Base-by-base conservation (phyloP, 2,113 vertebrate species). In the Acanthochromis polyacanthus region DNA sequence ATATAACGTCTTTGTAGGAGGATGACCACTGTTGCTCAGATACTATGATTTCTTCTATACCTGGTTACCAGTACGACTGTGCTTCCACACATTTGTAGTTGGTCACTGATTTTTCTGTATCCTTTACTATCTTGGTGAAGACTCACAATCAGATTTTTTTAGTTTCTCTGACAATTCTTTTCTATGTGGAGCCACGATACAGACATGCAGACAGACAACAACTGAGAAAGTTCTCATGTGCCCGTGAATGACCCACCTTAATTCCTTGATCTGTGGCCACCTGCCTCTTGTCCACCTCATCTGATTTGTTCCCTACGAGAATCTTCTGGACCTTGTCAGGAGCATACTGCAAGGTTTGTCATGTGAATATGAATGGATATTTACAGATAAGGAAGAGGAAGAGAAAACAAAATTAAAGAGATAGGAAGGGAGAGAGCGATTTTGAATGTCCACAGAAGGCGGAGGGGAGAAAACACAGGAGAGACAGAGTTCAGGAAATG, bases 311-410 rank as follows among this genome's bases (percentile, higher is more conserved):
- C 71, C 96, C 98, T 0, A 99, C 96, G 0, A 99, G 96, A 90
- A 99, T 98, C 93, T 98, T 99, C 92, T 97, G 97, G 67, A 99
- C 97, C 1, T 96, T 97, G 0, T 97, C 96, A 0, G 97, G 97
- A 3, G 97, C 98, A 0, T 99, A 98, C 98, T 99, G 86, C 52
- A 53, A n/a, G 19, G 45, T 32, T 61, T 25, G 59, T 16, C 77
- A 62, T 46, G 55, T 22, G 51, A 20, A 64, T 3, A 52, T 3
- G 20, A 71, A 48, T 9, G 3, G 22, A 79, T 28, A 56, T 74
- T 48, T 60, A 72, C 53, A 52, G 67, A 72, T 17, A 61, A 32
- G 32, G 17, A 40, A 15, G 4, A 32, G 3, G 22, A 64, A 36
- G 17, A 14, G 12, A 60, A 70, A 78, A 64, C 28, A 51, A 69